phyloP scores from a whole-genome alignment of 2,888 invertebrate species.

The Dendrolimus houi region DNA sequence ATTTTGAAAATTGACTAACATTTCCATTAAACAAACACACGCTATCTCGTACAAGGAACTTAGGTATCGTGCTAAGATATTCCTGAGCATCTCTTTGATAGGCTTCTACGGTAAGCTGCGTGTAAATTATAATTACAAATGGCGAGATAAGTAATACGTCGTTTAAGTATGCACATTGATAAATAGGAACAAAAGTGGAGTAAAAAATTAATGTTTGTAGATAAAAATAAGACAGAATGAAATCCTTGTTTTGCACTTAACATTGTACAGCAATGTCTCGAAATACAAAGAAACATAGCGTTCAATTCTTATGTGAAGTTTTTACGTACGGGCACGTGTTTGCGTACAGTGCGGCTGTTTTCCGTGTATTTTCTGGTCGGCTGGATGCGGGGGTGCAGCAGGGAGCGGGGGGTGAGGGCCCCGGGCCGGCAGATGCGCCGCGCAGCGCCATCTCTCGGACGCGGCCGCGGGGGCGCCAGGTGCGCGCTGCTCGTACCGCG shows the following conservation, averaged over 20 bases:
- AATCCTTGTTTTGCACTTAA: background rate
- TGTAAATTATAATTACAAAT: too few species aligned
- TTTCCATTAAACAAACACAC: slow-evolving; percentile 42
- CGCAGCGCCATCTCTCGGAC: slow-evolving; percentile 70
- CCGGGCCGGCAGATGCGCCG: slow-evolving; percentile 64
- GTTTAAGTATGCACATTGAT: too few species aligned
- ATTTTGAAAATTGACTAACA: slow-evolving; percentile 49
- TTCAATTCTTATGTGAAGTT: slow-evolving; percentile 46
- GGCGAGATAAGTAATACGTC: too few species aligned
- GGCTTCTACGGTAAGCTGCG: too few species aligned
- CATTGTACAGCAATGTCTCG: slow-evolving; percentile 1
- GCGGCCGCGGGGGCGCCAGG: slow-evolving; percentile 43
- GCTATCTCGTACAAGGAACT: background rate
- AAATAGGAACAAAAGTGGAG: too few species aligned
- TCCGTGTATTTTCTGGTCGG: slow-evolving; percentile 69
- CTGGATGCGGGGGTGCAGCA: slow-evolving; percentile 29
- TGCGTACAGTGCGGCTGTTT: slow-evolving; percentile 55
- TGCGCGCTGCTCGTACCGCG: slow-evolving; percentile 64
- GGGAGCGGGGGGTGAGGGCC: slow-evolving; percentile 30
- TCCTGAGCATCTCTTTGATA: background rate
- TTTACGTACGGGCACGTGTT: slow-evolving; percentile 68
- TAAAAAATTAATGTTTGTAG: too few species aligned
- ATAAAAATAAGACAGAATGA: slow-evolving; percentile 1
- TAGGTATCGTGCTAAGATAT: slow-evolving; percentile 4
- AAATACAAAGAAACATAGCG: slow-evolving; percentile 35